Base-by-base conservation (phyloP, 2,113 vertebrate genomes). In the Rhineura floridana region DNA sequence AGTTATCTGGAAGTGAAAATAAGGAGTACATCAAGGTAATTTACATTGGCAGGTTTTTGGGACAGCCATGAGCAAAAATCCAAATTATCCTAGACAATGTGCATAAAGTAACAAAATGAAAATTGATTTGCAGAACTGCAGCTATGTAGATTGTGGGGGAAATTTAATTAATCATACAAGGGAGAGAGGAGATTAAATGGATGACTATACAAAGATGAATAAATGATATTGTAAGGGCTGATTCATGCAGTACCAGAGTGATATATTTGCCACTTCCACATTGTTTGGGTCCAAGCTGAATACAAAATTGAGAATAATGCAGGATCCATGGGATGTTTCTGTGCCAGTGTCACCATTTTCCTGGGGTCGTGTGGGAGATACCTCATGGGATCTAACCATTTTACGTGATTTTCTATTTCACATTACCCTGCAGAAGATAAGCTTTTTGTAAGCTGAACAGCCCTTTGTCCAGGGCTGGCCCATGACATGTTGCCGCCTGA, bases 1-100 rank as follows among this genome's bases (percentile, higher is more conserved):
- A 81, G 86, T 75, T 75, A 87, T 59, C n/a, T 92, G 17, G 65
- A 78, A 78, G 70, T 81, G 65, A 46, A 13, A 83, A 21, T 90
- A 80, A 91, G 39, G 25, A 63, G 46, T 52, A 48, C 1, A 21
- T 46, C 88, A 92, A 89, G 88, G 80, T 89, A 88, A 85, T 89
- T 75, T 3, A 91, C 75, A 65, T 81, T 83, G 65, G 87, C 87
- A 28, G 25, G 17, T 93, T 82, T 89, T 13, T 5, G 36, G 46
- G 55, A 30, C 7, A 30, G 55, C 39, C 9, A 36, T 88, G 48
- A 87, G 84, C 5, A 67, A 83, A 77, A 81, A 62, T 28, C 65
- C 75, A 86, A 92, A 88, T 19, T 3, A 3, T 17, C 1, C 25
- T 87, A 90, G 55, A 63, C 86, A 78, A 90, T 90, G 82, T 52